Percentiles rank a stretch among this genome's conserved stretches.
phyloP scores from a whole-genome alignment of 2,888 invertebrate species.

The Amphipyra tragopoginis region DNA sequence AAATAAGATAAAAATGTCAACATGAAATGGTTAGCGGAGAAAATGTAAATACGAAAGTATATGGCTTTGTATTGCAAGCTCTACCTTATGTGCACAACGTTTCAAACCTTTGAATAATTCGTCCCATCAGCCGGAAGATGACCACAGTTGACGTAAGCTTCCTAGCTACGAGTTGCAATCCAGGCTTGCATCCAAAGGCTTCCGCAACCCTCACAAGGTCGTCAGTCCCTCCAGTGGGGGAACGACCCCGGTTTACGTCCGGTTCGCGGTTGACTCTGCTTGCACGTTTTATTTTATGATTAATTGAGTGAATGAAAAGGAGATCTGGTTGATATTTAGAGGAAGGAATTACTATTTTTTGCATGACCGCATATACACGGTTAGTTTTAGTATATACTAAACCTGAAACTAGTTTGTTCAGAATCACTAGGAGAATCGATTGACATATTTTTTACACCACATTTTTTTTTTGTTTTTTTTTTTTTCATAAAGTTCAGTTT shows the following conservation, averaged over 20 bases:
- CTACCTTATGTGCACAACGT: not conserved
- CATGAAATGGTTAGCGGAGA: too few species aligned
- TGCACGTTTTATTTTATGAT: constrained; percentile 17
- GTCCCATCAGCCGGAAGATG: constrained; percentile 30
- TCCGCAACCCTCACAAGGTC: constrained; percentile 30
- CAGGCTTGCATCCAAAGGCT: constrained; percentile 23
- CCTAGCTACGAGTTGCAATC: not conserved
- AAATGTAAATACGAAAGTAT: too few species aligned
- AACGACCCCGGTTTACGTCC: constrained; percentile 2
- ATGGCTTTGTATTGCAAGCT: not conserved
- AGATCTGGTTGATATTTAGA: too few species aligned
- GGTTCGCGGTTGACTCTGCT: constrained; percentile 20
- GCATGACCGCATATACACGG: too few species aligned
- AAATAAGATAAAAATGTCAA: too few species aligned
- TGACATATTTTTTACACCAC: too few species aligned
- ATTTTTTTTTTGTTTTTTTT: too few species aligned
- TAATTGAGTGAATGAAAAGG: constrained; percentile 1
- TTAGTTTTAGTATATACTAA: too few species aligned
- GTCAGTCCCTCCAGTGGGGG: not conserved
- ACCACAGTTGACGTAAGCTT: constrained; percentile 33
- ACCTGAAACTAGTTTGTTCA: too few species aligned
- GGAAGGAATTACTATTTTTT: too few species aligned
- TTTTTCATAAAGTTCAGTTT: too few species aligned
- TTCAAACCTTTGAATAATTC: constrained; percentile 44
- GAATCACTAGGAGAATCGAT: too few species aligned